A percentile compares a stretch with the other conserved stretches of the same genome.
Conservation (phyloP, 2,888 invertebrate species). For the Chydorus sphaericus region DNA sequence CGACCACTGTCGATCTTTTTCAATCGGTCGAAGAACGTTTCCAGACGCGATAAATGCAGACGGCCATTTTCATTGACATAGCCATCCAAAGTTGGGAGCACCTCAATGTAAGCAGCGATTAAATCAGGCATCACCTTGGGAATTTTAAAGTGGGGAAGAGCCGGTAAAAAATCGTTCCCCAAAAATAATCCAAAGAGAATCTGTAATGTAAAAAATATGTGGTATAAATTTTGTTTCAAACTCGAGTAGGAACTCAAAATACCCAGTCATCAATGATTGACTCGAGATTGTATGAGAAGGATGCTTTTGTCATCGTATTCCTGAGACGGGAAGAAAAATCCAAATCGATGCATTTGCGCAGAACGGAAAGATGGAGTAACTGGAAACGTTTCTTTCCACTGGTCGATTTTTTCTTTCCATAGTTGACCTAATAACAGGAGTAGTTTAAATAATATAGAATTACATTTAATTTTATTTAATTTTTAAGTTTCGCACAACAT, state of each 20-base stretch:
- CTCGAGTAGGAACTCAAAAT: too few species aligned
- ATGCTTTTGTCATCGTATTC: slow-evolving; percentile 50
- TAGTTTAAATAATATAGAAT: too few species aligned
- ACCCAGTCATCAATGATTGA: slow-evolving; percentile 95
- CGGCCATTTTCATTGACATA: slow-evolving; percentile 85
- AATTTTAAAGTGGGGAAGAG: slow-evolving; percentile 89
- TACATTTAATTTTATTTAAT: not conserved
- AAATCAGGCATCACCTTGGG: slow-evolving; percentile 74
- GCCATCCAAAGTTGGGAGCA: slow-evolving; percentile 72
- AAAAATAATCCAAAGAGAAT: slow-evolving; percentile 87
- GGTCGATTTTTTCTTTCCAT: slow-evolving; percentile 45
- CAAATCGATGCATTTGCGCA: slow-evolving; percentile 82
- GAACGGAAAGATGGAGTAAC: slow-evolving; percentile 74
- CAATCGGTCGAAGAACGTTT: slow-evolving; percentile 63
- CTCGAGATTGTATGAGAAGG: slow-evolving; percentile 70
- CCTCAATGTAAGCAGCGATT: slow-evolving; percentile 72
- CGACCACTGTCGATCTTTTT: slow-evolving; percentile 55
- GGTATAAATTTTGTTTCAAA: too few species aligned
- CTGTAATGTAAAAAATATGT: too few species aligned
- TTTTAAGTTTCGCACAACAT: not conserved
- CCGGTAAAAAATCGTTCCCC: slow-evolving; percentile 95
- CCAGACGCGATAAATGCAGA: slow-evolving; percentile 66
- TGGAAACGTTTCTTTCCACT: slow-evolving; percentile 86
- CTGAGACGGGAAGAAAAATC: slow-evolving; percentile 64
- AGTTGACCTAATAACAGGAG: slow-evolving; percentile 45